Percentiles rank a stretch among this genome's conserved stretches.
Conservation (phyloP, 1,140 invertebrate species). For the Solenopsis fugax region DNA sequence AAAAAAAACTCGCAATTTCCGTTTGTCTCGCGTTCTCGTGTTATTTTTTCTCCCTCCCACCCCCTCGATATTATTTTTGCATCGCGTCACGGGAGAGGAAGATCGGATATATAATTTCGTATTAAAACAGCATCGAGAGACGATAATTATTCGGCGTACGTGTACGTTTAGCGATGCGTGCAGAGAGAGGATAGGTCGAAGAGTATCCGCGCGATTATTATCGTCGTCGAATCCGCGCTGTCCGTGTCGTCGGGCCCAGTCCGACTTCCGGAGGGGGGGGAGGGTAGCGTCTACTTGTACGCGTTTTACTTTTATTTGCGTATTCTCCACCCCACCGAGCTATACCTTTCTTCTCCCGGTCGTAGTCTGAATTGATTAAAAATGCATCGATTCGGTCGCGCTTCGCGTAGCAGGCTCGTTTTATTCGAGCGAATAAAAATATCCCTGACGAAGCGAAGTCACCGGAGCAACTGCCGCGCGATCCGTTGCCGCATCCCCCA, state of each 20-base stretch:
- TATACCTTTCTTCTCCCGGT: not conserved
- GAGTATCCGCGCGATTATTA: not conserved
- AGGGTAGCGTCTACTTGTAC: not conserved
- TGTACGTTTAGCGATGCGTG: not conserved
- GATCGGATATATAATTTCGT: not conserved
- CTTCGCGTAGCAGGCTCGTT: not conserved
- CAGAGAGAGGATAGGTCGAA: not conserved
- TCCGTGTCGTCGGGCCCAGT: not conserved
- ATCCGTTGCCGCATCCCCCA: not conserved
- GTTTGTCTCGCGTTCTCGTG: not conserved
- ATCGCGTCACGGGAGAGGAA: not conserved
- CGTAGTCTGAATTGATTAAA: constrained; percentile 25
- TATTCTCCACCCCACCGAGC: not conserved
- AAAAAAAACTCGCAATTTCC: not conserved
- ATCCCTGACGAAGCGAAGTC: not conserved
- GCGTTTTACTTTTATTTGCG: not conserved
- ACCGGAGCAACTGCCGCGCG: not conserved
- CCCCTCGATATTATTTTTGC: not conserved
- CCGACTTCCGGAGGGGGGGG: not conserved
- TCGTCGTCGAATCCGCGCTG: not conserved
- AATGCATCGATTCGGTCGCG: constrained; percentile 18
- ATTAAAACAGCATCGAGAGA: not conserved
- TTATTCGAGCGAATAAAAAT: constrained; percentile 30
- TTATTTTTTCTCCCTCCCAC: not conserved
- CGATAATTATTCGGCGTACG: not conserved